These are phyloP conservation scores for Parambassis ranga DNA, from an alignment of 2,797 vertebrate species.

Conservation along the genomic window DNA sequence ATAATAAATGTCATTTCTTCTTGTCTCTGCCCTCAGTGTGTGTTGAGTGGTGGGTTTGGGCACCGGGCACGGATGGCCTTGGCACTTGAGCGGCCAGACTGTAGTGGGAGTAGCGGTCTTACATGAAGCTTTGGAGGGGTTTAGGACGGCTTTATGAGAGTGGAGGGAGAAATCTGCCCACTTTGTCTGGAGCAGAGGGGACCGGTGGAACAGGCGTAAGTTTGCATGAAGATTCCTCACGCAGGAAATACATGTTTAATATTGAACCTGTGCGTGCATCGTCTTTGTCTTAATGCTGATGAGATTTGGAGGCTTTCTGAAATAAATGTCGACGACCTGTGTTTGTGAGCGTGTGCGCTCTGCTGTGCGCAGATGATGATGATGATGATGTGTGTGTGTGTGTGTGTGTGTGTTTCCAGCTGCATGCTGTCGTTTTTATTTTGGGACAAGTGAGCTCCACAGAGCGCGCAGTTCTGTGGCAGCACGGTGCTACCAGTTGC, in stretches of 20 bases:
- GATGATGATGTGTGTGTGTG: constrained; percentile 3
- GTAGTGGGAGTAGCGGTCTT: constrained; percentile 82
- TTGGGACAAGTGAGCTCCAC: constrained; percentile 21
- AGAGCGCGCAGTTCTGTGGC: constrained; percentile 2
- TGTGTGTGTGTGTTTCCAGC: constrained; percentile 7
- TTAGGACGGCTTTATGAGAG: constrained; percentile 77
- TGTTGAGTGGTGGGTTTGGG: constrained; percentile 83
- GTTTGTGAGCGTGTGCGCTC: background rate
- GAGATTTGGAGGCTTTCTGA: background rate
- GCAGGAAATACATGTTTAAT: background rate
- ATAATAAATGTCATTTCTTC: constrained; percentile 97
- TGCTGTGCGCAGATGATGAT: background rate
- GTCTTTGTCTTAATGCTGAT: background rate
- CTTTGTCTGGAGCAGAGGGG: constrained; percentile 75
- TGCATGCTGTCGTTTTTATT: constrained; percentile 38
- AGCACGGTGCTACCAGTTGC: constrained; percentile 61
- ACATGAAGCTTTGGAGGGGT: constrained; percentile 75
- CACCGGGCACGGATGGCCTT: constrained; percentile 86
- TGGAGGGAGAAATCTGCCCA: constrained; percentile 74
- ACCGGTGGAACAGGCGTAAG: constrained; percentile 86
- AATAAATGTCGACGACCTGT: constrained; percentile 5
- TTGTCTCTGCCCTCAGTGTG: constrained; percentile 86
- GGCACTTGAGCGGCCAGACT: constrained; percentile 82
- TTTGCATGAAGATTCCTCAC: constrained; percentile 72
- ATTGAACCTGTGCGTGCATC: constrained; percentile 10